phyloP scores from a whole-genome alignment of 2,113 vertebrate species.

The Opisthocomus hoazin region DNA sequence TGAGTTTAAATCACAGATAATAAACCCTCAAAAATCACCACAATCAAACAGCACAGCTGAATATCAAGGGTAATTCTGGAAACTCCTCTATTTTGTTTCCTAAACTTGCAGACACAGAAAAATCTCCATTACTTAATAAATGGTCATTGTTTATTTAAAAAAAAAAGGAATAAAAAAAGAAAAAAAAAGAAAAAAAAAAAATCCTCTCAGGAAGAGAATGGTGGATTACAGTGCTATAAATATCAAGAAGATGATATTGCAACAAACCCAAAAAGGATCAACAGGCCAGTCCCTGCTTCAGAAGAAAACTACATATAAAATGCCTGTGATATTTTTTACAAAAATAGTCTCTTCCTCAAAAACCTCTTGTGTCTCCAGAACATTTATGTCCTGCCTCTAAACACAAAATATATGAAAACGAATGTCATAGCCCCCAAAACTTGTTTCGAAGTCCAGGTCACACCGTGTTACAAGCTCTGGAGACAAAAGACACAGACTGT shows the following conservation, averaged over 20 bases:
- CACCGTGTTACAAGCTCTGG: neutral
- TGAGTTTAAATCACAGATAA: neutral
- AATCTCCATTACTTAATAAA: neutral
- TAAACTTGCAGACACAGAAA: neutral
- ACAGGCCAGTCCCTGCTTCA: neutral
- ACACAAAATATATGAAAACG: neutral
- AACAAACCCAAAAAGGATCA: neutral
- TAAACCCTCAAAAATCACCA: neutral
- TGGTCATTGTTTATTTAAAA: neutral
- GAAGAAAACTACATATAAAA: neutral
- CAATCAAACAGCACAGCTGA: neutral
- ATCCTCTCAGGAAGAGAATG: fast-evolving
- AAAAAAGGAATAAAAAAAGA: no score
- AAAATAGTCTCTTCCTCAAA: neutral
- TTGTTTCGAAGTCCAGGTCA: neutral
- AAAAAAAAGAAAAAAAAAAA: neutral
- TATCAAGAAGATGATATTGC: neutral
- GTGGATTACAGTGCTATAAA: neutral
- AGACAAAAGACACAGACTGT: neutral
- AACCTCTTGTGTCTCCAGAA: neutral
- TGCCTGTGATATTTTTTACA: neutral
- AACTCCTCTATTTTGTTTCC: neutral
- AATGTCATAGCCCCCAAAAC: neutral
- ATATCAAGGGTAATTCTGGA: neutral
- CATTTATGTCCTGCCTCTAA: neutral